A percentile compares a stretch with the other conserved stretches of the same genome.
These are phyloP conservation scores for Saccopteryx leptura DNA, from an alignment of 2,113 vertebrate genomes.

Conservation along the genomic window DNA sequence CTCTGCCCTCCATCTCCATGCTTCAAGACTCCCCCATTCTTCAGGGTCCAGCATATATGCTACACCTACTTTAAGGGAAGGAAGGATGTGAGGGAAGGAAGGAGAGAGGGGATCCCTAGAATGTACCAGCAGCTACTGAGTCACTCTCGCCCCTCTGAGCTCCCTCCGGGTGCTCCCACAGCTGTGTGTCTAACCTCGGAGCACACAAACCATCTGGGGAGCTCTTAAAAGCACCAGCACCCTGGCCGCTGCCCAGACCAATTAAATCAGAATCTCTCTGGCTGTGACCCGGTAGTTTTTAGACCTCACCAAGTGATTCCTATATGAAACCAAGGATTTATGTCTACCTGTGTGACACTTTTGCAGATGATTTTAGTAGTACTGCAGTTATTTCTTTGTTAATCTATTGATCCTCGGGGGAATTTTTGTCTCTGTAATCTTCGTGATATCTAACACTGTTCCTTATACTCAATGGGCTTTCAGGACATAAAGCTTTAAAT, in stretches of 20 bases:
- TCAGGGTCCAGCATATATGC: not conserved
- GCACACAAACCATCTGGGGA: not conserved
- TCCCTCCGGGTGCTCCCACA: not conserved
- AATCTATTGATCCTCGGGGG: not conserved
- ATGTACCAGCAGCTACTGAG: no score
- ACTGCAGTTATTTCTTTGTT: not conserved
- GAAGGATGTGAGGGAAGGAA: not conserved
- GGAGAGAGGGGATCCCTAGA: no score
- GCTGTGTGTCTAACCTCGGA: not conserved
- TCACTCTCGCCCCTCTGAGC: rapidly evolving
- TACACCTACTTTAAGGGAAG: not conserved
- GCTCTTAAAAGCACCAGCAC: not conserved
- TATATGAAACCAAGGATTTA: not conserved
- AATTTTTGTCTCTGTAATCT: slow-evolving; percentile 28
- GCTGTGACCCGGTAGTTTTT: slow-evolving; percentile 31
- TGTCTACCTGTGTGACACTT: not conserved
- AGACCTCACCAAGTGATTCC: slow-evolving; percentile 39
- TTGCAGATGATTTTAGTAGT: slow-evolving; percentile 26
- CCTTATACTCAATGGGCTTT: slow-evolving; percentile 17
- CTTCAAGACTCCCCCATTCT: not conserved
- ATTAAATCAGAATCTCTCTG: slow-evolving; percentile 34
- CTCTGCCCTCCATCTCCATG: not conserved
- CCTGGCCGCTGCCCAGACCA: not conserved
- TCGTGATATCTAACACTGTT: not conserved
- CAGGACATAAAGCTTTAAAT: slow-evolving; percentile 31